Percentiles rank a stretch among this genome's conserved stretches.
Evolutionary conservation across 2,888 invertebrate genomes (phyloP).

Genomic region (Leptarthrus brevirostris): DNA sequence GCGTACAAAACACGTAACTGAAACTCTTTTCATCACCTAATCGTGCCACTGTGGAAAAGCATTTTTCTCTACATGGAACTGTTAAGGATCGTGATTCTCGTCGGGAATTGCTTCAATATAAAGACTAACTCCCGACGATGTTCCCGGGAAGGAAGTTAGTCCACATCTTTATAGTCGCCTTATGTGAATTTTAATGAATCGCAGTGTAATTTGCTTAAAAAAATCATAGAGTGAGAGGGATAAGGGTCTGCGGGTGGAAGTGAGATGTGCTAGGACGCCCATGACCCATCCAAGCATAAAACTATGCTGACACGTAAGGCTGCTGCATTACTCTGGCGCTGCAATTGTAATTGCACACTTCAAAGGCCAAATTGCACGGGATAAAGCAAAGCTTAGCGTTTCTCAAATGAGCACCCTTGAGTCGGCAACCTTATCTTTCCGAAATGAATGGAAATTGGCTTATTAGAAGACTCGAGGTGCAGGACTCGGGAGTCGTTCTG

Average conservation of each 20-base stretch:
- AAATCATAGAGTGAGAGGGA: neutral
- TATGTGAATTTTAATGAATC: slow-evolving; percentile 41
- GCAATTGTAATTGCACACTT: slow-evolving; percentile 14
- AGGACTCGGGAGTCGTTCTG: neutral
- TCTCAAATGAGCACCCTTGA: slow-evolving; percentile 28
- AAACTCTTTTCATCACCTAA: slow-evolving; percentile 34
- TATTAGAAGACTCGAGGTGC: slow-evolving; percentile 42
- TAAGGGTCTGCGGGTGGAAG: neutral
- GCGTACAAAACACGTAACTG: slow-evolving; percentile 3
- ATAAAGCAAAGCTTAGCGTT: slow-evolving; percentile 9
- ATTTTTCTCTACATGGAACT: neutral
- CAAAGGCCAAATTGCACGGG: slow-evolving; percentile 18
- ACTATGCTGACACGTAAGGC: neutral
- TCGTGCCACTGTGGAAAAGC: neutral
- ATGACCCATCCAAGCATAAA: neutral
- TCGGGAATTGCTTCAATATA: slow-evolving; percentile 1
- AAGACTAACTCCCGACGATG: neutral
- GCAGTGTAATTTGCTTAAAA: slow-evolving; percentile 26
- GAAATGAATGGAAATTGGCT: slow-evolving; percentile 47
- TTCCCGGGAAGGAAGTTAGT: neutral
- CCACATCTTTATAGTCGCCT: neutral
- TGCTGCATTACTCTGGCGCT: neutral
- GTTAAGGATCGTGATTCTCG: neutral
- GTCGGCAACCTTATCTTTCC: slow-evolving; percentile 17
- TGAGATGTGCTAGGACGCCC: neutral